These are phyloP conservation scores for Thymelicus lineola DNA, from an alignment of 2,888 invertebrate genomes.

Conservation along the genomic window DNA sequence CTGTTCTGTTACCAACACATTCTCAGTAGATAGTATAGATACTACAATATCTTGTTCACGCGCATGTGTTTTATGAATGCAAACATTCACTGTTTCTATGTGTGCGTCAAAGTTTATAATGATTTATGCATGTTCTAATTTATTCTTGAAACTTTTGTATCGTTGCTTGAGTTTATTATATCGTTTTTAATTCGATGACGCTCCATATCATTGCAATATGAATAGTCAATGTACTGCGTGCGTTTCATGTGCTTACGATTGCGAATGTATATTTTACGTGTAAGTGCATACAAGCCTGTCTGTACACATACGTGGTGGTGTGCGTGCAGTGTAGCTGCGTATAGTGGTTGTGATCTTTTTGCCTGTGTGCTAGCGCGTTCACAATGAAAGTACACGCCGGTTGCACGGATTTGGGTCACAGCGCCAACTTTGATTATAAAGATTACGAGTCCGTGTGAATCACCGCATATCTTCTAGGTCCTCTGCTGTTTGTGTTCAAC, in stretches of 20 bases:
- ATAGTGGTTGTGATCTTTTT: slow-evolving; percentile 40
- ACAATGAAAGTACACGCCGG: slow-evolving; percentile 83
- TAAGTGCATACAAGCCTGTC: slow-evolving; percentile 37
- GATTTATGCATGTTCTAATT: not conserved
- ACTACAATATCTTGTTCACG: slow-evolving; percentile 24
- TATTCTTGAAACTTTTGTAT: not conserved
- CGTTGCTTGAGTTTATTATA: not conserved
- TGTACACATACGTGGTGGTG: slow-evolving; percentile 47
- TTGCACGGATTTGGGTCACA: slow-evolving; percentile 83
- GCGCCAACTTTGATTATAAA: slow-evolving; percentile 82
- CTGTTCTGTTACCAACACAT: slow-evolving; percentile 63
- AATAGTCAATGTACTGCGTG: slow-evolving; percentile 5
- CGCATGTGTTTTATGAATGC: slow-evolving; percentile 43
- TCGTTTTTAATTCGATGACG: slow-evolving; percentile 2
- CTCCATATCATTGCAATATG: slow-evolving; percentile 3
- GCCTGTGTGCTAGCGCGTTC: slow-evolving; percentile 71
- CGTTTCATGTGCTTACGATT: slow-evolving; percentile 19
- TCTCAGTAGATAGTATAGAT: slow-evolving; percentile 40
- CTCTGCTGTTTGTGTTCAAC: slow-evolving; percentile 32
- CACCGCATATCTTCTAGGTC: slow-evolving; percentile 71
- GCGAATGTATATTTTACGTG: slow-evolving; percentile 13
- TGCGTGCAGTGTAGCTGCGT: slow-evolving; percentile 28
- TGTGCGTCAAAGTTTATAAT: slow-evolving; percentile 34
- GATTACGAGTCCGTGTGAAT: slow-evolving; percentile 82
- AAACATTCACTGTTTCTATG: slow-evolving; percentile 47